Base-by-base conservation (phyloP, 2,888 invertebrate genomes). In the Acleris laterana region DNA sequence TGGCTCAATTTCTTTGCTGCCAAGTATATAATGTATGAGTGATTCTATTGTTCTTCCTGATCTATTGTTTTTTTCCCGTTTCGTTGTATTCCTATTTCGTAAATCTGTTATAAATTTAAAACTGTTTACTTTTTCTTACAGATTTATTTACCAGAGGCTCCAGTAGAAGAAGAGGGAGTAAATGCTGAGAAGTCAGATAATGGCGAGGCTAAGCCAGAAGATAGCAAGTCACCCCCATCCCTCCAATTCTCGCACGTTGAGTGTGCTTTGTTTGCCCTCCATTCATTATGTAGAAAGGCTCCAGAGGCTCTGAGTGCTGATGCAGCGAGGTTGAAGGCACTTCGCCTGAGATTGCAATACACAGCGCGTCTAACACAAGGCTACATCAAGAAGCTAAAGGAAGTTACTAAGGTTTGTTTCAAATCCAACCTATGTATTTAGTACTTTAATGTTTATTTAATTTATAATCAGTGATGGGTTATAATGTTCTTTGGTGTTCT, bases 191-290 rank as follows among this genome's bases (percentile, higher is more conserved):
- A 81, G 61, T 49, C 78, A 7, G 81, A 82, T 61, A 83, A 80
- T 53, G 73, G 68, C 9, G 74, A 78, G n/a, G 42, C 63, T 6
- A 85, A 85, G 84, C 25, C 76, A 48, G 90, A 89, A 67, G 89
- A 89, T 25, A 61, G 72, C 5, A 82, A 87, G 49, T 90, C 95
- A 52, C 94, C 96, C 70, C 98, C 98, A n/a, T 96, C 97, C 68
- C 94, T 99, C 57, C 96, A 98, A 83, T 99, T 99, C 82, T 97
- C 98, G 46, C 96, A 97, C 81, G 97, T 99, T 2, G 99, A 99
- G 90, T 98, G 98, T 92, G 94, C 98, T 44, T 93, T 99, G 75
- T 98, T 94, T 81, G 94, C 95, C 13, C 88, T 96, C 52, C 96
- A 96, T 78, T 96, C 96, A 62, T 83, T 99, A 53, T 97, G 96